phyloP scores from a whole-genome alignment of 2,797 vertebrate genomes.

The Mus caroli region DNA sequence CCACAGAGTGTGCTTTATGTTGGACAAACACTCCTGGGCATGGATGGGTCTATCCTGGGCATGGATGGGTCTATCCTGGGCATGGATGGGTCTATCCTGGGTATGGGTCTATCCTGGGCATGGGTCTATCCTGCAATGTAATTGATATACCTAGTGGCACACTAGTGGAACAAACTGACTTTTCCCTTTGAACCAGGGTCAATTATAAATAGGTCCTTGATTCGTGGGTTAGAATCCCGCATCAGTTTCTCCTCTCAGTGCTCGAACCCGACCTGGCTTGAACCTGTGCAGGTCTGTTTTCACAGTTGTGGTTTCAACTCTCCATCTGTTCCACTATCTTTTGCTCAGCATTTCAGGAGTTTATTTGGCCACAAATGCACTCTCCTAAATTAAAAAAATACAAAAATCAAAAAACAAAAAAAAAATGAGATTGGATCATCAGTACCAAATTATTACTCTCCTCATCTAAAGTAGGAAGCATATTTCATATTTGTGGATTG shows the following conservation, averaged over 20 bases:
- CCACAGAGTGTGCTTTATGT: neutral
- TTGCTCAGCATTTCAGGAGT: neutral
- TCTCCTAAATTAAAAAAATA: neutral
- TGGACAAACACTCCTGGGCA: neutral
- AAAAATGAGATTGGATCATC: neutral
- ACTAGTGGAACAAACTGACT: neutral
- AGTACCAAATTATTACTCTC: neutral
- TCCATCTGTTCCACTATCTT: neutral
- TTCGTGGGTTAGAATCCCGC: neutral
- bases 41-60: neutral
- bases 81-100: neutral
- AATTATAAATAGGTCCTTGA: neutral
- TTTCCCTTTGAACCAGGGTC: neutral
- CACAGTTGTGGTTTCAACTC: neutral
- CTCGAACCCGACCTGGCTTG: neutral
- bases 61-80: too few relatives aligned
- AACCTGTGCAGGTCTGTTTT: neutral
- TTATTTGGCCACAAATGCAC: conserved; percentile 24
- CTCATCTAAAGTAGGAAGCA: neutral
- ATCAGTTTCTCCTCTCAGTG: neutral
- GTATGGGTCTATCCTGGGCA: too few relatives aligned
- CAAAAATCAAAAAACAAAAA: neutral
- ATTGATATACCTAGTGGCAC: too few relatives aligned
- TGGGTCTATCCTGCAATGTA: neutral
- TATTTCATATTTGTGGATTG: neutral